phyloP scores from a whole-genome alignment of 2,888 invertebrate genomes.

The Coelopa pilipes region DNA sequence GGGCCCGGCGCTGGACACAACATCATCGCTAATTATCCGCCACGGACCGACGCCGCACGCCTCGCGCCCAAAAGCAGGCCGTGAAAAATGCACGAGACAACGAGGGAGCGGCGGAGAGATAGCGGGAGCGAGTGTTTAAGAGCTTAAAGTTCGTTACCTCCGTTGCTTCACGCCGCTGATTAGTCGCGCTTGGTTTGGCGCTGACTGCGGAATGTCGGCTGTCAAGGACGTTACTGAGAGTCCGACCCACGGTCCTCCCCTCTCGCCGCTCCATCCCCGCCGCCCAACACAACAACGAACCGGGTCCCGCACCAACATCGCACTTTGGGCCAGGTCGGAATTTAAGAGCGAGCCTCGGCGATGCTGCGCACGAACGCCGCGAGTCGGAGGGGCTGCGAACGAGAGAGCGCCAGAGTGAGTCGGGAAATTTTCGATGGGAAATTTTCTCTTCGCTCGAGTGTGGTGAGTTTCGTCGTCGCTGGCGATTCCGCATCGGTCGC shows the following conservation, averaged over 20 bases:
- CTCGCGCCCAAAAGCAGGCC: no score
- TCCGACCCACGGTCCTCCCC: neutral
- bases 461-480: neutral
- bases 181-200: neutral
- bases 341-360: neutral
- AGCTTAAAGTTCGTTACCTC: conserved; percentile 7
- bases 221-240: conserved; percentile 14
- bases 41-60: no score
- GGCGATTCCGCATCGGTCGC: no score
- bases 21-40: no score
- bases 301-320: conserved; percentile 4
- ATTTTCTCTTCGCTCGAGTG: neutral
- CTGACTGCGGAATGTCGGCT: conserved; percentile 9
- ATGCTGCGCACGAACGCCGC: neutral
- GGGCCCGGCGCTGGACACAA: no score
- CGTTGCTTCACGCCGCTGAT: conserved; percentile 6
- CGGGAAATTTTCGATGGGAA: neutral
- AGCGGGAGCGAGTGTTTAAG: neutral
- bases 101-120: neutral
- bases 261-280: neutral
- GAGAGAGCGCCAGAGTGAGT: neutral
- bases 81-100: no score
- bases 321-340: conserved; percentile 23
- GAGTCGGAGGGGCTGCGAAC: neutral
- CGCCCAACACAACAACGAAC: conserved; percentile 16